phyloP scores from a whole-genome alignment of 2,888 invertebrate genomes.

The Rhagonycha fulva region DNA sequence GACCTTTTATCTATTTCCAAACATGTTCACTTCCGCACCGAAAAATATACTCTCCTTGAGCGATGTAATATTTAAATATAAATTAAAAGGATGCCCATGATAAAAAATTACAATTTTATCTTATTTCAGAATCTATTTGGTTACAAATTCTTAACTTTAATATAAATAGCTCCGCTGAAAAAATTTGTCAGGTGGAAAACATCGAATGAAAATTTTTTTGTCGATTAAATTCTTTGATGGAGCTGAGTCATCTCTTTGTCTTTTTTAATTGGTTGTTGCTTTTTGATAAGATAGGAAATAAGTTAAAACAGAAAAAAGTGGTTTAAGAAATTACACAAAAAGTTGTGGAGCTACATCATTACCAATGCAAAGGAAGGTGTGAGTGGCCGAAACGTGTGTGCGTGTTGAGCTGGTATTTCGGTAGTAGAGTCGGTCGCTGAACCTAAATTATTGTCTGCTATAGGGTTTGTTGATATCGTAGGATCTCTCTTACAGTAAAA shows the following conservation, averaged over 20 bases:
- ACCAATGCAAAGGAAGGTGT: constrained; percentile 40
- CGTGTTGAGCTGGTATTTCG: constrained; percentile 47
- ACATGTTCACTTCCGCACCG: constrained; percentile 38
- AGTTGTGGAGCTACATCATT: constrained; percentile 35
- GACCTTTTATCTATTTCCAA: constrained; percentile 36
- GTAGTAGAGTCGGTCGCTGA: constrained; percentile 51
- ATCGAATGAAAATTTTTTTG: neutral
- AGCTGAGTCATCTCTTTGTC: neutral
- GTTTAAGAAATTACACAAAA: constrained; percentile 20
- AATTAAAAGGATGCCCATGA: neutral
- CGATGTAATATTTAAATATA: neutral
- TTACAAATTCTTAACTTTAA: neutral
- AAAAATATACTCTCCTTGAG: constrained; percentile 14
- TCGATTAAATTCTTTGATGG: neutral
- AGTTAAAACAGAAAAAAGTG: neutral
- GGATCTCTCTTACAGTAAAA: constrained; percentile 11
- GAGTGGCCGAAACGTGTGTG: constrained; percentile 34
- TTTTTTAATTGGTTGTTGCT: neutral
- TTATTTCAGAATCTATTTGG: neutral
- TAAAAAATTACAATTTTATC: neutral
- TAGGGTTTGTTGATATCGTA: constrained; percentile 26
- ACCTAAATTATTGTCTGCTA: constrained; percentile 29
- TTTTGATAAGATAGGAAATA: neutral
- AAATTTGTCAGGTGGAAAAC: neutral
- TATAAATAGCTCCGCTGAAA: neutral